Base-by-base conservation (phyloP, 1,140 invertebrate species). In the Microplitis mediator region DNA sequence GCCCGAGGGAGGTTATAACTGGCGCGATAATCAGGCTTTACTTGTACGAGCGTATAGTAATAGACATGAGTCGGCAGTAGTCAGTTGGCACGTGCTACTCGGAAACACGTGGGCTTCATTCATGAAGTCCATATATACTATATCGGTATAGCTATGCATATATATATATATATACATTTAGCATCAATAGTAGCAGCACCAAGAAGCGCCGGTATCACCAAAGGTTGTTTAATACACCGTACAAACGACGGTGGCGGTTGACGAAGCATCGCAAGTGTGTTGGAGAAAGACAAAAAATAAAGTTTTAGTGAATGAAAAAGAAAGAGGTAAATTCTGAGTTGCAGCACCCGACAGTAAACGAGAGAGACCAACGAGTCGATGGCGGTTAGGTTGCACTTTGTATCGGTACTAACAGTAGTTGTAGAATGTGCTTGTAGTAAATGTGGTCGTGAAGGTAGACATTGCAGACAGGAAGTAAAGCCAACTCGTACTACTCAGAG, bases 21-120 rank as follows among this genome's bases (percentile, higher is more conserved):
- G 23, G 14, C 16, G 23, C 23, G 56, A 58, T 58, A 58, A 58
- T 58, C 56, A 58, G 56, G 23, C 56, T 45, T 45, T 45, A 5
- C 39, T 32, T 9, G 56, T 58, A 58, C 56, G 56, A 45, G 39
- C 23, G 56, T 58, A 9, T 23, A 58, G 56, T 31, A 31, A 58
- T 31, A 58, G 56, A 58, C 56, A 58, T 58, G 34, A 6, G 51
- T 69, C 58, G 58, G 35, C 58, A 64, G 16, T 45, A 16, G 36
- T 13, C 39, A 45, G 39, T 50, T 54, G 69, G 72, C 63, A 65
- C 63, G 64, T 72, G 75, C 72, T 72, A 11, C 79, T 77, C 77
- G 71, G 23, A 58, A 56, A 70, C 80, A 80, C 80, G 80, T 81
- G 80, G 79, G 72, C 77, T 79, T 76, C 80, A 81, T 81, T 81